Conservation (phyloP, 2,888 invertebrate species). For the Agrochola lychnidis region DNA sequence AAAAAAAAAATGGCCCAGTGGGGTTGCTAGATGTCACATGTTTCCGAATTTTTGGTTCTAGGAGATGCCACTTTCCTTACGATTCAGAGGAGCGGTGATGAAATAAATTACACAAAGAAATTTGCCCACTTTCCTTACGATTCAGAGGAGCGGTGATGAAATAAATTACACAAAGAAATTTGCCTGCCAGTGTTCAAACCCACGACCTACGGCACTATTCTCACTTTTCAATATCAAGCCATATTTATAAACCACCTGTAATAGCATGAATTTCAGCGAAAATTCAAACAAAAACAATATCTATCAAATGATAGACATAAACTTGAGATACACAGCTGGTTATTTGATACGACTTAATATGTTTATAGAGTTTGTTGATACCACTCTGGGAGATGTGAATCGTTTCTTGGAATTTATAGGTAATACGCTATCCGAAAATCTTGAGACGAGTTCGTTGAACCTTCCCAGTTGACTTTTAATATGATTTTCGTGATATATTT, state of each 20-base stretch:
- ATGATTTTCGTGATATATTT: slow-evolving; percentile 35
- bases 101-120: too few species aligned
- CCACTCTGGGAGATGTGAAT: not conserved
- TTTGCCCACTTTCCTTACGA: too few species aligned
- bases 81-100: too few species aligned
- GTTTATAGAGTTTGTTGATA: slow-evolving; percentile 22
- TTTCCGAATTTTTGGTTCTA: too few species aligned
- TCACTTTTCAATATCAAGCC: not conserved
- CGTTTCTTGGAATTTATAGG: slow-evolving; percentile 3
- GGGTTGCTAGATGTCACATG: too few species aligned
- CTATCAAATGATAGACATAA: slow-evolving; percentile 15
- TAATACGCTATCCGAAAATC: slow-evolving; percentile 3
- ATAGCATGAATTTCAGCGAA: not conserved
- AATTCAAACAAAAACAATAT: slow-evolving; percentile 13
- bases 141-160: too few species aligned
- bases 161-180: too few species aligned
- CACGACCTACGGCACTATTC: too few species aligned
- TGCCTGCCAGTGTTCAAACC: too few species aligned
- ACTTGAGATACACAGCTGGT: slow-evolving; percentile 28
- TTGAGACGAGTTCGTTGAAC: slow-evolving; percentile 26
- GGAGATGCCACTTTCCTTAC: too few species aligned
- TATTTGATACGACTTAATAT: slow-evolving; percentile 32
- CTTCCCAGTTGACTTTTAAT: not conserved
- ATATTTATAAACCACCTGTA: not conserved
- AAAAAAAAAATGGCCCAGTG: too few species aligned